phyloP scores from a whole-genome alignment of 2,113 vertebrate species.

The Sorex araneus region DNA sequence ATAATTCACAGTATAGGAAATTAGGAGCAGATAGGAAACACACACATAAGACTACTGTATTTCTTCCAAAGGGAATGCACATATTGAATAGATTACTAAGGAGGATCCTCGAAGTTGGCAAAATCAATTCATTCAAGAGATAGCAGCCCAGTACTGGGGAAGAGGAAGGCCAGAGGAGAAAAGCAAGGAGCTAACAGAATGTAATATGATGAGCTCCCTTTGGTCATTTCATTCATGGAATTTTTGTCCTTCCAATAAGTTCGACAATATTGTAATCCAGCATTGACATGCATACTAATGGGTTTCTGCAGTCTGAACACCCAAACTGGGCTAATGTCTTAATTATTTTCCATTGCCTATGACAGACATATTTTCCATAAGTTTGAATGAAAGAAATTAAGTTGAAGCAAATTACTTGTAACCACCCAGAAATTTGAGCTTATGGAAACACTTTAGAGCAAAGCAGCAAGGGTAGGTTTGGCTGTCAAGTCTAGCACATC shows the following conservation, averaged over 20 bases:
- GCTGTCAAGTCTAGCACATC: conserved; percentile 59
- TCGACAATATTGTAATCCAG: conserved; percentile 37
- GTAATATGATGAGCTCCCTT: background rate
- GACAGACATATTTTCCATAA: conserved; percentile 61
- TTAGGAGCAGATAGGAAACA: conserved; percentile 83
- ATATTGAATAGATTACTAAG: conserved; percentile 83
- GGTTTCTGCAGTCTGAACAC: conserved; percentile 52
- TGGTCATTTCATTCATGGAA: conserved; percentile 16
- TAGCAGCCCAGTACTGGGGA: conserved; percentile 67
- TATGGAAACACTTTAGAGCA: conserved; percentile 76
- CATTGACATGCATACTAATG: conserved; percentile 52
- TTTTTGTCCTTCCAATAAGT: conserved; percentile 31
- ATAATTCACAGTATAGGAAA: conserved; percentile 84
- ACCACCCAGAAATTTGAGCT: conserved; percentile 62
- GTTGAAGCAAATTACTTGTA: conserved; percentile 70
- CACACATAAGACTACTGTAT: conserved; percentile 80
- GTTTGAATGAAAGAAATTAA: conserved; percentile 72
- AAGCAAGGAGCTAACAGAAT: background rate
- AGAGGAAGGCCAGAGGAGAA: conserved; percentile 38
- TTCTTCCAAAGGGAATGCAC: conserved; percentile 79
- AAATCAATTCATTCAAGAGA: conserved; percentile 81
- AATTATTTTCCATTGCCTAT: conserved; percentile 76
- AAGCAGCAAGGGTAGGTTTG: background rate
- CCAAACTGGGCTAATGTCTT: conserved; percentile 45
- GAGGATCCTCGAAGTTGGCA: conserved; percentile 76